Evolutionary conservation across 2,888 invertebrate species (phyloP), one percentile per base, ranked within the genome.

Genomic region (Drosophila ustulata): DNA sequence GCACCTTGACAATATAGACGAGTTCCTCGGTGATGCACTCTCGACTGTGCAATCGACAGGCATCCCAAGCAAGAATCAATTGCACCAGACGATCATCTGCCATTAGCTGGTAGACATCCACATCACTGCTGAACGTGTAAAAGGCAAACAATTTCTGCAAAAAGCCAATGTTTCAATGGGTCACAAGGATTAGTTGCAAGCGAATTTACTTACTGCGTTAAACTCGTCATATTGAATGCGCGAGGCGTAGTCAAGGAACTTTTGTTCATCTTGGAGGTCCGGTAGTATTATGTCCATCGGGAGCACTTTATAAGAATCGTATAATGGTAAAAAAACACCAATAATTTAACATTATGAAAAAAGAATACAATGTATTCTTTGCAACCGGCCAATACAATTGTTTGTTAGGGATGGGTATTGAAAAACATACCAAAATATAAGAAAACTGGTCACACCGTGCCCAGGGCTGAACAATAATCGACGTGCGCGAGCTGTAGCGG

Each of bases 271-370:
- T 28, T 79, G 73, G 45, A 77, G 77, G 30, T 80, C 76, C 3
- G 90, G 89, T n/a, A 91, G 57, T 43, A 91, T 78, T 4, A 89
- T 65, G 4, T 91, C 90, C 90, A 90, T 90, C 45, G 6, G 41
- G n/a, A 30, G 9, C 7, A 51, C 43, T 58, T 74, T 41, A 23
- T 8, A 43, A 9, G 28, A 55, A n/a, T 5, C 9, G 11, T 41
- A 2, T 8, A 11, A 11, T 9, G n/a, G 11, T 4, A 3, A 11
- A 30, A 32, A 25, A 5, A 23, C 41, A 13, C 23, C 9, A 28
- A 9, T 25, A 9, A 26, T 34, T 32, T 56, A 1, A 13, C 18
- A 6, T 32, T 30, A 32, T 8, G n/a, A 45, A 43, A 52, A 30
- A 53, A 43, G 9, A 59, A 9, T 45, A 43, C 7, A 11, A 18